phyloP scores from a whole-genome alignment of 2,888 invertebrate genomes.

The Acleris emargana region DNA sequence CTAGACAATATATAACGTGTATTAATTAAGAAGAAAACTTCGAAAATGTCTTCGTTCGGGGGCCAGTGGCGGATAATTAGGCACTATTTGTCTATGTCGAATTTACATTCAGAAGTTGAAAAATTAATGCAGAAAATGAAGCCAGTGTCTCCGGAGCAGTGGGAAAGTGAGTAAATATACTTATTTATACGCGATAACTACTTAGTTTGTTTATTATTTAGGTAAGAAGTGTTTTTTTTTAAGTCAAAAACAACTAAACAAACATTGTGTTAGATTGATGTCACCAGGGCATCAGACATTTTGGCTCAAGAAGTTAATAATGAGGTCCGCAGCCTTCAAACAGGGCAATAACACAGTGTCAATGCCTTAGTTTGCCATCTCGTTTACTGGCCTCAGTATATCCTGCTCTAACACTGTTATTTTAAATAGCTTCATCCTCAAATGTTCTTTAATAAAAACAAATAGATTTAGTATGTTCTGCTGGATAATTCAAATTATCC shows the following conservation, averaged over 20 bases:
- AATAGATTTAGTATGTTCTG: too few species aligned
- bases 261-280: constrained; percentile 17
- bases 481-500: too few species aligned
- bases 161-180: constrained; percentile 68
- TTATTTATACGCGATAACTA: neutral
- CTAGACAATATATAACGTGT: constrained; percentile 12
- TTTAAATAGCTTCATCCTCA: too few species aligned
- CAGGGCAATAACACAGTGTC: constrained; percentile 2
- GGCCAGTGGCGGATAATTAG: constrained; percentile 75
- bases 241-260: neutral
- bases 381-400: too few species aligned
- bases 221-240: neutral
- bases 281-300: constrained; percentile 13
- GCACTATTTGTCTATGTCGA: constrained; percentile 67
- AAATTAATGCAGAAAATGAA: constrained; percentile 68
- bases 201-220: neutral
- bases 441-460: too few species aligned
- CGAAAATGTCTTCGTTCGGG: constrained; percentile 72
- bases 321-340: constrained; percentile 4
- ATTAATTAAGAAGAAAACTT: neutral
- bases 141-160: constrained; percentile 67
- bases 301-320: neutral
- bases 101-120: constrained; percentile 68
- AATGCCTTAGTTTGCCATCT: neutral
- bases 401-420: too few species aligned